Evolutionary conservation across 2,888 invertebrate genomes (phyloP), one percentile per base, ranked within the genome.

Genomic region (Stenoptilia bipunctidactyla): DNA sequence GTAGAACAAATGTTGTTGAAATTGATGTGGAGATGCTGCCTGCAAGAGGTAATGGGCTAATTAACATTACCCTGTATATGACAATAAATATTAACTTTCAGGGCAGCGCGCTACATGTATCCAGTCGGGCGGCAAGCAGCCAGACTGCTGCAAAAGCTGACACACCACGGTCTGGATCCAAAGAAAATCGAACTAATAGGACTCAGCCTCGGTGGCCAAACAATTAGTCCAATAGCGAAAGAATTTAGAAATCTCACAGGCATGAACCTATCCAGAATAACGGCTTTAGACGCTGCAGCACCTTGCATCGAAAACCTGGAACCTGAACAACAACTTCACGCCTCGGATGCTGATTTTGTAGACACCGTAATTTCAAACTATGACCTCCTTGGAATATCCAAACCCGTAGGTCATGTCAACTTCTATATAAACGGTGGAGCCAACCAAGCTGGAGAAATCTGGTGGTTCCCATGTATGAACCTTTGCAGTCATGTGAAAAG

Each of bases 241-340:
- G 44, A 42, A 40, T 57, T 43, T 40, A 44, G 40, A 9, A 15
- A 40, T 12, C 36, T 55, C 33, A 52, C 56, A 1, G 56, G 55
- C 2, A 35, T 25, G 9, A 57, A 55, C 13, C 15, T 57, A 9
- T 47, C 51, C 1, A 48, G 51, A 27, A 25, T 57, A 0, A 52
- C 51, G 1, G 49, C 44, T 2, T 40, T 57, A 10, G 56, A 57
- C 12, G 53, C 56, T 5, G 35, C 51, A 2, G 56, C 55, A 1
- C 52, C 54, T 34, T 57, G 56, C 36, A 55, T 53, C 15, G n/a
- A n/a, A n/a, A 47, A 55, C 30, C 40, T 50, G 1, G 52, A 47
- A 0, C 50, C 58, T 6, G 47, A 51, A 4, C 44, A 52, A 6
- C 49, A 56, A 27, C 42, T 58, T 4, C 55, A 55, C 40, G 40